Base-by-base conservation (phyloP, 2,113 vertebrate genomes). In the Greenwoodochromis staneri region DNA sequence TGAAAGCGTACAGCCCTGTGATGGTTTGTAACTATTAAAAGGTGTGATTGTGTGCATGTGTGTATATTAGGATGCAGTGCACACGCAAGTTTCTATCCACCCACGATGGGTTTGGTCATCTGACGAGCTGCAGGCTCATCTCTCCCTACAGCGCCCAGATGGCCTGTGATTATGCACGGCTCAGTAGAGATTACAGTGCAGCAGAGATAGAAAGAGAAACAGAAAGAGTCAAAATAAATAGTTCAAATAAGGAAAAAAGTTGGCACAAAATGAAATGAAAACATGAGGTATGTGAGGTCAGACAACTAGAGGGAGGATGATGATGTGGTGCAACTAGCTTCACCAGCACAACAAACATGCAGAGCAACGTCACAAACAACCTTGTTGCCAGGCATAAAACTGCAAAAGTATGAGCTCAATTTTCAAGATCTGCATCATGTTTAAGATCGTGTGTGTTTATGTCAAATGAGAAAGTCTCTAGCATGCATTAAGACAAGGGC, bases 61-160 rank as follows among this genome's bases (percentile, higher is more conserved):
- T 51, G 55, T 83, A 49, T 55, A 73, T 54, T 78, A 17, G 57
- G 14, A 27, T 11, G 53, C 3, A 78, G n/a, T 51, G 66, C 51
- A 76, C 38, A 82, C 21, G 40, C 47, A 9, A 47, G 83, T 34
- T 86, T 27, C 78, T 81, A 81, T 91, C 80, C 89, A 84, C 91
- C 82, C 66, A 87, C 63, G 16, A 76, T 73, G 87, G 84, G 83
- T 83, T 91, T 88, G 91, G 94, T 95, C 96, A 94, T 95, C 89
- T 94, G 95, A 95, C 27, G 88, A 93, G 95, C 95, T 94, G 89
- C 91, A 38, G 89, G 93, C 94, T 95, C 94, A 87, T 91, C 89
- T 94, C 94, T 92, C 85, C 95, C 95, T 81, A 89, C 94, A 88
- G 94, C 17, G 95, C 91, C 95, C 96, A 97, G 96, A 97, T 96